These are phyloP conservation scores for Vulpes ferrilata DNA, from an alignment of 2,113 vertebrate species.

Conservation along the genomic window DNA sequence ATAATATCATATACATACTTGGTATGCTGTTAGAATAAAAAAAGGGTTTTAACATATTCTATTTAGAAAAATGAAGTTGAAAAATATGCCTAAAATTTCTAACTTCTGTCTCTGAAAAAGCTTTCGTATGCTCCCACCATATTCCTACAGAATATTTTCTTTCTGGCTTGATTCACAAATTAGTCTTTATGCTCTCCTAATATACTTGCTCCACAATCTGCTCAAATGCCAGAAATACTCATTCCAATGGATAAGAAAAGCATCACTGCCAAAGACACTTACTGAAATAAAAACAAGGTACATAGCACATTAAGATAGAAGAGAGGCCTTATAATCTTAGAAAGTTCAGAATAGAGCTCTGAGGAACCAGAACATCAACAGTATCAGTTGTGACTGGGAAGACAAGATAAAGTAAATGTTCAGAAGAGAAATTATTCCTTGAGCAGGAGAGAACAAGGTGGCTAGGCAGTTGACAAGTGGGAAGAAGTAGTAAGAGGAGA, in stretches of 20 bases:
- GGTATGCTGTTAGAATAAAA: not conserved
- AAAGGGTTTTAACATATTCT: not conserved
- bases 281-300: constrained; percentile 29
- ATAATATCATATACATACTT: not conserved
- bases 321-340: constrained; percentile 11
- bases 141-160: constrained; percentile 7
- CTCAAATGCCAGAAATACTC: constrained; percentile 16
- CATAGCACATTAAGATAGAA: not conserved
- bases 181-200: not conserved
- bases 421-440: constrained; percentile 29
- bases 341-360: constrained; percentile 10
- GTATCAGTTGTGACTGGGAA: not conserved
- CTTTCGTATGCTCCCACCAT: not conserved
- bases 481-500: not conserved
- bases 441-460: not conserved
- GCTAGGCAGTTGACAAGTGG: not conserved
- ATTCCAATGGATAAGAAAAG: not conserved
- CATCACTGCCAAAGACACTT: not conserved
- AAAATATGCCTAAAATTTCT: constrained; percentile 48
- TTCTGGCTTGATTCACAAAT: constrained; percentile 40
- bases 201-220: not conserved
- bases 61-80: constrained; percentile 44
- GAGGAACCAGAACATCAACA: not conserved
- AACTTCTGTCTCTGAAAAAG: constrained; percentile 3
- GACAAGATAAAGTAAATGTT: constrained; percentile 34